A percentile compares a stretch with the other conserved stretches of the same genome.
phyloP scores from a whole-genome alignment of 2,888 invertebrate species.

The Mesochorus sp. region DNA sequence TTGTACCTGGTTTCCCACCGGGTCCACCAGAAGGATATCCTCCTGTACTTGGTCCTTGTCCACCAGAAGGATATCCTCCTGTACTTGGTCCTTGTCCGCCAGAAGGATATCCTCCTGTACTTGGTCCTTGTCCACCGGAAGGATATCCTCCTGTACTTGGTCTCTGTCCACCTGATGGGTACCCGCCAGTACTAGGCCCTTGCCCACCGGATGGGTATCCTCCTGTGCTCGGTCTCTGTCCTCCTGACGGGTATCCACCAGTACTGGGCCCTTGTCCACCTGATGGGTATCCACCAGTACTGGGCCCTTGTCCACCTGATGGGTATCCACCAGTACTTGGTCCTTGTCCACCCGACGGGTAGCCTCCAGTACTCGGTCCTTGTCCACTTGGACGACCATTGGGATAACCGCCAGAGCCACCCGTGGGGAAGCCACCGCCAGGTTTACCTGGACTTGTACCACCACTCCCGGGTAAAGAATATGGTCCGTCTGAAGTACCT shows the following conservation, averaged over 20 bases:
- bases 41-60: slow-evolving; percentile 53
- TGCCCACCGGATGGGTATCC: slow-evolving; percentile 17
- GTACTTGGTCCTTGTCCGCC: slow-evolving; percentile 63
- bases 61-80: slow-evolving; percentile 59
- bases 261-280: slow-evolving; percentile 61
- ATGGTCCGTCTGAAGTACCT: slow-evolving; percentile 63
- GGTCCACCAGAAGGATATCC: slow-evolving; percentile 53
- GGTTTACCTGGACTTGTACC: slow-evolving; percentile 68
- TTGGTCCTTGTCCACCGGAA: slow-evolving; percentile 63
- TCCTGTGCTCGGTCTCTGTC: neutral
- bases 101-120: slow-evolving; percentile 66
- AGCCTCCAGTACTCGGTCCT: slow-evolving; percentile 45
- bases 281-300: slow-evolving; percentile 52
- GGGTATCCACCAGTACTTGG: slow-evolving; percentile 61
- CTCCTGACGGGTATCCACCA: slow-evolving; percentile 60
- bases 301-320: slow-evolving; percentile 46
- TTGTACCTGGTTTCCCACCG: slow-evolving; percentile 1
- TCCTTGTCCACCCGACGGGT: slow-evolving; percentile 61
- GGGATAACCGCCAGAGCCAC: slow-evolving; percentile 70
- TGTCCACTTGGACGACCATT: slow-evolving; percentile 76
- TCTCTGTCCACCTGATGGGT: slow-evolving; percentile 67
- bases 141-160: slow-evolving; percentile 68
- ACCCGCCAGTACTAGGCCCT: slow-evolving; percentile 57
- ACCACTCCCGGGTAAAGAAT: slow-evolving; percentile 67
- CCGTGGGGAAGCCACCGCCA: slow-evolving; percentile 67